Percentiles rank a stretch among this genome's conserved stretches.
These are phyloP conservation scores for Pyrrhosoma nymphula DNA, from an alignment of 2,888 invertebrate species.

Conservation along the genomic window DNA sequence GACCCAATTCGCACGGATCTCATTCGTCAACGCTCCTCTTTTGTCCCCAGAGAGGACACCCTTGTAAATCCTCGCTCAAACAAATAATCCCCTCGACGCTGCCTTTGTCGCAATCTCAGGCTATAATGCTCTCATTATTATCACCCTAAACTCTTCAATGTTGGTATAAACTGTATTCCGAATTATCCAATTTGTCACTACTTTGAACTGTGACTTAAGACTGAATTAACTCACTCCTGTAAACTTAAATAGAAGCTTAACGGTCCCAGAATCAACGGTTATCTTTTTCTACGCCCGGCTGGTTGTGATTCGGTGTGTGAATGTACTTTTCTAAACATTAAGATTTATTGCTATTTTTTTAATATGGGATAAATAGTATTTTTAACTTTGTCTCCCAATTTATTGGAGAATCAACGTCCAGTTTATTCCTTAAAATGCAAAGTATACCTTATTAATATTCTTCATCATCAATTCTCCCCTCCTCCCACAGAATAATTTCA, in stretches of 20 bases:
- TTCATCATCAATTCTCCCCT: too few relatives aligned
- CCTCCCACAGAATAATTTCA: too few relatives aligned
- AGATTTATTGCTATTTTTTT: too few relatives aligned
- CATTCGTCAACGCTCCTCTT: background rate
- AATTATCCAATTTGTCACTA: background rate
- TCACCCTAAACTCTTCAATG: background rate
- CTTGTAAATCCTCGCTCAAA: background rate
- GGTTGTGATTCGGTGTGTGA: too few relatives aligned
- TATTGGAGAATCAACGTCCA: too few relatives aligned
- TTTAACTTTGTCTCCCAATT: too few relatives aligned
- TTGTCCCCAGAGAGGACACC: background rate
- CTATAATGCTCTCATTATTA: background rate
- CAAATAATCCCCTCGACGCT: background rate
- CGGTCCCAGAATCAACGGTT: background rate
- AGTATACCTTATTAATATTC: too few relatives aligned
- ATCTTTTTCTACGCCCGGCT: background rate
- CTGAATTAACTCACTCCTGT: background rate
- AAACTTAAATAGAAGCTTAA: background rate
- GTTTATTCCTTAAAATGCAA: too few relatives aligned
- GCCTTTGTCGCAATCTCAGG: background rate
- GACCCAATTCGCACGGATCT: conserved; percentile 13
- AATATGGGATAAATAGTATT: too few relatives aligned
- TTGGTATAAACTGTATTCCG: background rate
- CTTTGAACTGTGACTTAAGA: background rate
- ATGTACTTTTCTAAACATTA: too few relatives aligned